A percentile compares a stretch with the other conserved stretches of the same genome.
phyloP scores from a whole-genome alignment of 2,113 vertebrate species.

The Hymenochirus boettgeri region DNA sequence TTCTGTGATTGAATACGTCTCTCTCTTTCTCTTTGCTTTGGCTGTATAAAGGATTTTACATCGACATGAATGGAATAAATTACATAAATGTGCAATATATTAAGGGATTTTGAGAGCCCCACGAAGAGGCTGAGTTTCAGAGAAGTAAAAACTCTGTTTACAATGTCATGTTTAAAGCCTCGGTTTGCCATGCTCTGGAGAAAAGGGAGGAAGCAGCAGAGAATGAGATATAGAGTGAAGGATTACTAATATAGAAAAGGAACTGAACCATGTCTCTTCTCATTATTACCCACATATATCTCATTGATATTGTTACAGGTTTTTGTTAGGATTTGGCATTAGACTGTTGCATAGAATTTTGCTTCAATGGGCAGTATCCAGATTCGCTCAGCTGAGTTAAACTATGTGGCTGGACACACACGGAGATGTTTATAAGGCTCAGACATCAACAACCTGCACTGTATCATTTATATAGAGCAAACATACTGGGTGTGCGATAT shows the following conservation, averaged over 20 bases:
- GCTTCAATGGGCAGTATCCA: constrained; percentile 1
- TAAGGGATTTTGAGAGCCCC: constrained; percentile 28
- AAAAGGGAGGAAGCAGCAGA: background rate
- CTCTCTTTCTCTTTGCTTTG: too few relatives aligned
- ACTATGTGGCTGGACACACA: too few relatives aligned
- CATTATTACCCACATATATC: constrained; percentile 1
- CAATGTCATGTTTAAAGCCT: constrained; percentile 15
- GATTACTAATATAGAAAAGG: constrained; percentile 2
- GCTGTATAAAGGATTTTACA: too few relatives aligned
- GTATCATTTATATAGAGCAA: too few relatives aligned
- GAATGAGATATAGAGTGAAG: background rate
- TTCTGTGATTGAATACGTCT: too few relatives aligned
- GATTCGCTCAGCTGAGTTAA: too few relatives aligned
- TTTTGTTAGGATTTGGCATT: constrained; percentile 3
- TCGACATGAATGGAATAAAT: constrained; percentile 28
- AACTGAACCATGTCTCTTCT: constrained; percentile 1
- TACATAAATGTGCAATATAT: constrained; percentile 24
- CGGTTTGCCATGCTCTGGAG: background rate
- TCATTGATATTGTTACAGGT: too few relatives aligned
- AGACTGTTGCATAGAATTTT: constrained; percentile 11
- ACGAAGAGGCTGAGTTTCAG: constrained; percentile 2
- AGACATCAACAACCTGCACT: too few relatives aligned
- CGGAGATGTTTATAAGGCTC: too few relatives aligned
- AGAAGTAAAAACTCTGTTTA: background rate
- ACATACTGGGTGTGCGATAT: too few relatives aligned